Percentiles rank a stretch among this genome's conserved stretches.
These are phyloP conservation scores for Zeus faber DNA, from an alignment of 2,113 vertebrate species.

Conservation along the genomic window DNA sequence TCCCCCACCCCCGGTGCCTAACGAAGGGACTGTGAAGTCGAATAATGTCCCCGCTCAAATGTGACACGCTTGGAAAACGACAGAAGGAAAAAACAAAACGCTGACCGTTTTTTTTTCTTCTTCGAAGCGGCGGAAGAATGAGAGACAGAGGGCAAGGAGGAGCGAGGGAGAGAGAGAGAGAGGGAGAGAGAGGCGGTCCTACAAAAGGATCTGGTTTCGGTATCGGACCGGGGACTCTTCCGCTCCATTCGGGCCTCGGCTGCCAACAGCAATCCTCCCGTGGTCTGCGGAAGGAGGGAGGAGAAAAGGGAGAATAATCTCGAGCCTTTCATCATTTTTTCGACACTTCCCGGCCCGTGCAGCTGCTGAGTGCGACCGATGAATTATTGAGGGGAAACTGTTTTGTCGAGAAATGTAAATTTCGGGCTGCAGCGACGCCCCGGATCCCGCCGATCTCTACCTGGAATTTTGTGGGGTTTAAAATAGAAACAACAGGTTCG, in stretches of 20 bases:
- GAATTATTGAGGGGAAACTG: too few species aligned
- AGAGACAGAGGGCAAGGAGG: conserved; percentile 22
- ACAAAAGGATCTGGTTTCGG: too few species aligned
- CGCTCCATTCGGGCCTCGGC: too few species aligned
- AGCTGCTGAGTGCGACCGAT: not conserved
- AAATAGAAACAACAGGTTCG: too few species aligned
- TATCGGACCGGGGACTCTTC: too few species aligned
- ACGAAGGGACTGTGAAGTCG: conserved; percentile 62
- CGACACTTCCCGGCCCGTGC: conserved; percentile 38
- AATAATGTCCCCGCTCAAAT: conserved; percentile 66
- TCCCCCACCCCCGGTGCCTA: conserved; percentile 49
- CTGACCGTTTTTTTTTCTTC: conserved; percentile 67
- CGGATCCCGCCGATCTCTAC: too few species aligned
- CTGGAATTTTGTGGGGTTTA: too few species aligned
- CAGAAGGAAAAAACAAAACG: conserved; percentile 67
- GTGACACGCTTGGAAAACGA: conserved; percentile 67
- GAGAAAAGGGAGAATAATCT: conserved; percentile 57
- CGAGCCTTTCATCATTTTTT: conserved; percentile 68
- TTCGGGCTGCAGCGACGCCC: too few species aligned
- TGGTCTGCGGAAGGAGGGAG: too few species aligned
- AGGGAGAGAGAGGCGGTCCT: too few species aligned
- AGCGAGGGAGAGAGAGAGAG: conserved; percentile 24
- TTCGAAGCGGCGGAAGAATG: conserved; percentile 43
- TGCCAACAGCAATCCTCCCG: not conserved
- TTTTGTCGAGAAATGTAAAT: too few species aligned